Evolutionary conservation across 2,888 invertebrate species (phyloP).

Genomic region (Trissolcus brochymenae): DNA sequence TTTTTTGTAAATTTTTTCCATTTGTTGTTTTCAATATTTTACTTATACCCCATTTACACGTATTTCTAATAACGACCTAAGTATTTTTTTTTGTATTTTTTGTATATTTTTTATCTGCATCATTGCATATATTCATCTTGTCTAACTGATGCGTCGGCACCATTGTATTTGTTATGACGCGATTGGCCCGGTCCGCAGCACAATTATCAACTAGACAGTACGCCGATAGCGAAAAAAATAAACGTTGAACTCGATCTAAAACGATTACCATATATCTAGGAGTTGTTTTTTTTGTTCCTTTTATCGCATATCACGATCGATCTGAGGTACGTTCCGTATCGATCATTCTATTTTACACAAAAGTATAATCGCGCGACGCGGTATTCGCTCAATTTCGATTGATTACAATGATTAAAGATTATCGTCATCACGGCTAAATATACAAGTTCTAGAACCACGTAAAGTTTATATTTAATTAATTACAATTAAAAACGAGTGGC

Average conservation of each 20-base stretch:
- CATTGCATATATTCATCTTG: conserved; percentile 31
- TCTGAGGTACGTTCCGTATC: conserved; percentile 74
- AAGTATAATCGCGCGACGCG: conserved; percentile 53
- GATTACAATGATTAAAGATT: conserved; percentile 30
- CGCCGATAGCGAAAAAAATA: conserved; percentile 70
- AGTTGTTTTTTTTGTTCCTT: conserved; percentile 56
- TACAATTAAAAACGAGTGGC: conserved; percentile 22
- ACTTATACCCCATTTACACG: conserved; percentile 60
- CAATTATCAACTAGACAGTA: conserved; percentile 62
- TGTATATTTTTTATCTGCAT: conserved; percentile 32
- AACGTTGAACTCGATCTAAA: conserved; percentile 66
- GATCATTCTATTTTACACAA: conserved; percentile 62
- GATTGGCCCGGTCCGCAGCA: conserved; percentile 32
- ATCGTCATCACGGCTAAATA: conserved; percentile 13
- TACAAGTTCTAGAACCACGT: conserved; percentile 18
- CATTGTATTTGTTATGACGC: conserved; percentile 48
- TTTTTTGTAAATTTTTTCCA: conserved; percentile 50
- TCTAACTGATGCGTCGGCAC: conserved; percentile 28
- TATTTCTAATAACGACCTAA: conserved; percentile 58
- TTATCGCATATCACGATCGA: conserved; percentile 73
- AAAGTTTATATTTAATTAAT: conserved; percentile 4
- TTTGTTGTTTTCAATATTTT: conserved; percentile 38
- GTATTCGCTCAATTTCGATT: conserved; percentile 42
- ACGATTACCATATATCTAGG: conserved; percentile 71
- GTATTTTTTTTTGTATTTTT: conserved; percentile 33